phyloP scores from a whole-genome alignment of 2,888 invertebrate genomes.

The Drosophila niveifrons region DNA sequence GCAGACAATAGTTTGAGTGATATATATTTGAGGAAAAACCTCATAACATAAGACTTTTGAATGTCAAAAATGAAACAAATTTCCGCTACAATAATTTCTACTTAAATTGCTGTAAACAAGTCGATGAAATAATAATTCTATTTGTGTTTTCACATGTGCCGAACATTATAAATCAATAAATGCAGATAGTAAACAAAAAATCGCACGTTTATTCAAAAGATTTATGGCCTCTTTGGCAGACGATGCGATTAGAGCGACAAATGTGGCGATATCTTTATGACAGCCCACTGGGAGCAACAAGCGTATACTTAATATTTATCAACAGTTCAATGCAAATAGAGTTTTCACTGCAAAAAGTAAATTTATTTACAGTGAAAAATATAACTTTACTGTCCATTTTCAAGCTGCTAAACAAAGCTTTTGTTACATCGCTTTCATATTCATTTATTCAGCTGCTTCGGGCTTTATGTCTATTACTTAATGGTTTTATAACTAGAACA shows the following conservation, averaged over 20 bases:
- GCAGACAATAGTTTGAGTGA: too few species aligned
- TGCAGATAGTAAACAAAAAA: not conserved
- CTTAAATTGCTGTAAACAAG: not conserved
- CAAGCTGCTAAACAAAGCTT: too few species aligned
- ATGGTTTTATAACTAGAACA: not conserved
- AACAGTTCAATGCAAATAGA: too few species aligned
- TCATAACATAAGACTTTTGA: too few species aligned
- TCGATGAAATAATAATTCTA: not conserved
- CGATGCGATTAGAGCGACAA: slow-evolving; percentile 26
- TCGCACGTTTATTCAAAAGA: not conserved
- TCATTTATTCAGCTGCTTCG: not conserved
- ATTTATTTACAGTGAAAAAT: not conserved
- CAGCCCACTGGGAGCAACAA: slow-evolving; percentile 1
- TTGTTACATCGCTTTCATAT: too few species aligned
- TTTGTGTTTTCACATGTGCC: not conserved
- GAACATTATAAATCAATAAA: not conserved
- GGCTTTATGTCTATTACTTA: not conserved
- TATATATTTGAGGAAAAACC: too few species aligned
- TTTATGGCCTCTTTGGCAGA: not conserved
- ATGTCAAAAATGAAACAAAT: not conserved
- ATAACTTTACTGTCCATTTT: not conserved
- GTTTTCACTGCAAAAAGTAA: not conserved
- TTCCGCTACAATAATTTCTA: not conserved
- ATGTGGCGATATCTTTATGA: slow-evolving; percentile 42
- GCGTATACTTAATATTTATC: not conserved